These are phyloP conservation scores for Silurus aristotelis DNA, from an alignment of 2,797 vertebrate species.

Conservation along the genomic window DNA sequence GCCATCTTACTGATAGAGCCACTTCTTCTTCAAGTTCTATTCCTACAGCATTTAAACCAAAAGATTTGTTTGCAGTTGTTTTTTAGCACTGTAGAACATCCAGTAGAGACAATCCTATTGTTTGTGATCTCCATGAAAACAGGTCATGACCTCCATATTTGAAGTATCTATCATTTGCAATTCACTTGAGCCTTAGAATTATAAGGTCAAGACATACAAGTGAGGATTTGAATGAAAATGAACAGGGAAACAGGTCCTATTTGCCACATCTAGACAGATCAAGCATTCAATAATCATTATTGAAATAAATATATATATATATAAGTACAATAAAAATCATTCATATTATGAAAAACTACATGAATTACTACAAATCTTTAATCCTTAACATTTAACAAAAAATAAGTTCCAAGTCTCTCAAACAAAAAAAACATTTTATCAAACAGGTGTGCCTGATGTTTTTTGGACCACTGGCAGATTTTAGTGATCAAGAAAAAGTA, in stretches of 20 bases:
- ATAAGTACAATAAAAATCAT: neutral
- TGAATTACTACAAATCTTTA: neutral
- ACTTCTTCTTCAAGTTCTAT: neutral
- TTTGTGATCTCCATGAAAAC: neutral
- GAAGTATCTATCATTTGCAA: neutral
- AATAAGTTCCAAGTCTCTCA: neutral
- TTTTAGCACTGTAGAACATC: constrained; percentile 1
- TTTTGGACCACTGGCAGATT: too few relatives aligned
- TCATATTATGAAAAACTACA: neutral
- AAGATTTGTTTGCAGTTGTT: neutral
- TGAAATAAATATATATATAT: neutral
- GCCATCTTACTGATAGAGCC: neutral
- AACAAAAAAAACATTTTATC: neutral
- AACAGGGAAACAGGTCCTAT: neutral
- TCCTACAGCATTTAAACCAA: neutral
- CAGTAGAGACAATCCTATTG: neutral
- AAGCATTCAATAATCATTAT: too few relatives aligned
- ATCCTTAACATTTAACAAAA: neutral
- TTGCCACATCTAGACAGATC: neutral
- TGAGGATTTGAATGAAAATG: neutral
- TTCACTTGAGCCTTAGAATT: neutral
- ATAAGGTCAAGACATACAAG: neutral
- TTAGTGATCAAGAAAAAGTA: neutral
- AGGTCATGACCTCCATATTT: neutral
- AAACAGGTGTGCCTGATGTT: neutral